Evolutionary conservation across 2,797 vertebrate genomes (phyloP), one percentile per base, ranked within the genome.

Genomic region (Tolypeutes matacus): DNA sequence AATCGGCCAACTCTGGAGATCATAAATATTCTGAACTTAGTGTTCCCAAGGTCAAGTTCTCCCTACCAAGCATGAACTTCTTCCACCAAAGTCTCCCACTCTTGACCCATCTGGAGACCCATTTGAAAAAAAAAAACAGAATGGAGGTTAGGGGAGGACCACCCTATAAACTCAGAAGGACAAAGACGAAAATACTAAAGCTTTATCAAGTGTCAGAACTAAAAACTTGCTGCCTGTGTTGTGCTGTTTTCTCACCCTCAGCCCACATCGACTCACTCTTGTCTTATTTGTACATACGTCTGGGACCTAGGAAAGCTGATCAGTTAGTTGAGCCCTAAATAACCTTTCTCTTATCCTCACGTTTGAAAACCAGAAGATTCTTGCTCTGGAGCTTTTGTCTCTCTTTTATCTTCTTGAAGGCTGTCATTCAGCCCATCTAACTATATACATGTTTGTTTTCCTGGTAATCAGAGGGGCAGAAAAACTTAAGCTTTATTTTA

Each of bases 361-460:
- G 49, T 70, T 90, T 80, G 34, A 88, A 94, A 93, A 76, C 8
- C 27, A 10, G 25, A 82, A 77, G 20, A 15, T 83, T 76, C 46
- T 89, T 75, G 10, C 9, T 90, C 34, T 90, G 81, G 51, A n/a
- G 73, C 14, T 46, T 89, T 72, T 12, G 49, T 58, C 62, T 34
- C 49, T 65, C 21, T 10, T n/a, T 78, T 21, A 34, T 64, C 25
- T 62, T 95, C 29, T 4, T 70, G 42, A 82, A 65, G 49, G 62
- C 15, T 67, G 5, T 77, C 60, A 42, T 25, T 60, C 46, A 75
- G 12, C 25, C n/a, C 64, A 25, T 60, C 17, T 34, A 51, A 62
- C 21, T 87, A 46, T 75, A 53, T 39, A 29, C 15, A 10, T 90
- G 8, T 82, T 53, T 93, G 1, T 62, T 92, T 97, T 93, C 78